These are phyloP conservation scores for Agraylea sexmaculata DNA, from an alignment of 1,140 invertebrate species.

Conservation along the genomic window DNA sequence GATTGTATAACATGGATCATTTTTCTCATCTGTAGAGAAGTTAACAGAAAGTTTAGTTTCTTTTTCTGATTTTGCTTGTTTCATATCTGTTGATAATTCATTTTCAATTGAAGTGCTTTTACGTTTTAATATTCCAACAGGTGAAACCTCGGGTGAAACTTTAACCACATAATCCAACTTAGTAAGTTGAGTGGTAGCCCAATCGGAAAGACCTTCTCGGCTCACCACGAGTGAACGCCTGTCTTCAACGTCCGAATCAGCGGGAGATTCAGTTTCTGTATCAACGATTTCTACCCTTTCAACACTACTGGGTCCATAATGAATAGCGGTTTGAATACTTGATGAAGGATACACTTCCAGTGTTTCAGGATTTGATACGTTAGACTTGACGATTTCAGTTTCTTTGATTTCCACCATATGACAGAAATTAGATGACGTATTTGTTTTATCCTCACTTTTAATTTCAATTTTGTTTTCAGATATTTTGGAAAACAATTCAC, in stretches of 20 bases:
- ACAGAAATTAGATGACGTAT: constrained; percentile 27
- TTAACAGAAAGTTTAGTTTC: too few species aligned
- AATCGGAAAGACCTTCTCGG: constrained; percentile 27
- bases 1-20: too few species aligned
- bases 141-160: neutral
- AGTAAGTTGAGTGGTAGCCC: constrained; percentile 16
- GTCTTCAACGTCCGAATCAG: constrained; percentile 43
- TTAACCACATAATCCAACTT: constrained; percentile 13
- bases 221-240: constrained; percentile 17
- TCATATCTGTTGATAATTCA: too few species aligned
- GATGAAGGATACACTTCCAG: constrained; percentile 32
- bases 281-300: constrained; percentile 43
- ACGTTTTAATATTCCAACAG: too few species aligned
- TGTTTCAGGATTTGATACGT: constrained; percentile 34
- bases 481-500: constrained; percentile 57
- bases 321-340: constrained; percentile 29
- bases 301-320: constrained; percentile 27
- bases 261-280: constrained; percentile 42
- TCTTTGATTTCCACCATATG: constrained; percentile 46
- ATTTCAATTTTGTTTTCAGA: constrained; percentile 40
- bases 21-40: too few species aligned
- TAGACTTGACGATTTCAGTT: constrained; percentile 42
- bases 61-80: too few species aligned
- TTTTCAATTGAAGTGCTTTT: too few species aligned
- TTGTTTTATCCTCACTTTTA: constrained; percentile 16